Conservation (phyloP, 2,797 vertebrate genomes). For the Rachycentron canadum region DNA sequence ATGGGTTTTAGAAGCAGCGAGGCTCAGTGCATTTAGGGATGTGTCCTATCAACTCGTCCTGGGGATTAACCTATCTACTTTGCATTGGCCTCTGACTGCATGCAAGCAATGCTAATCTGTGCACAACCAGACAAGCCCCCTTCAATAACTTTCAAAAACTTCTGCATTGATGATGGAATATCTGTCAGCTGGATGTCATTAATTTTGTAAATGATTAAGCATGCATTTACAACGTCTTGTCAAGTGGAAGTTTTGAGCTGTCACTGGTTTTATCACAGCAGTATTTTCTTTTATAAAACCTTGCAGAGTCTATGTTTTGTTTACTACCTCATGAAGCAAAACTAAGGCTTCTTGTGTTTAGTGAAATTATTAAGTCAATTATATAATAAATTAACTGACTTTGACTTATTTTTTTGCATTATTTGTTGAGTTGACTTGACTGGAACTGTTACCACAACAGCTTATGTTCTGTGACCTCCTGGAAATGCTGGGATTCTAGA, state of each 20-base stretch:
- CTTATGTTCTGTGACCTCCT: constrained; percentile 1
- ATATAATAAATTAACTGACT: constrained; percentile 1
- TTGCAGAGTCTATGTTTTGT: constrained; percentile 33
- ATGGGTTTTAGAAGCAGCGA: constrained; percentile 74
- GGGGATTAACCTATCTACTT: constrained; percentile 81
- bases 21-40: constrained; percentile 74
- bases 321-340: constrained; percentile 13
- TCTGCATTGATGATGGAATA: constrained; percentile 82
- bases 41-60: constrained; percentile 76
- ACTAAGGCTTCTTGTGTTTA: not conserved
- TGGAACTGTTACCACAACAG: not conserved
- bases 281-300: constrained; percentile 20
- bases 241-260: constrained; percentile 72
- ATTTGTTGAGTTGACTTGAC: not conserved
- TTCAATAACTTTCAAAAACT: constrained; percentile 82
- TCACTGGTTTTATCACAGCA: constrained; percentile 29
- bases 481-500: constrained; percentile 13
- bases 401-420: not conserved
- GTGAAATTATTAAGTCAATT: constrained; percentile 1
- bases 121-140: constrained; percentile 73
- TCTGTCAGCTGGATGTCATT: constrained; percentile 83
- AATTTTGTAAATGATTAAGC: constrained; percentile 82
- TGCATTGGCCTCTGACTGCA: constrained; percentile 70
- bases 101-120: constrained; percentile 80
- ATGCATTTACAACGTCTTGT: constrained; percentile 71